Evolutionary conservation across 2,797 vertebrate genomes (phyloP).

Genomic region (Odontamblyopus rebecca): DNA sequence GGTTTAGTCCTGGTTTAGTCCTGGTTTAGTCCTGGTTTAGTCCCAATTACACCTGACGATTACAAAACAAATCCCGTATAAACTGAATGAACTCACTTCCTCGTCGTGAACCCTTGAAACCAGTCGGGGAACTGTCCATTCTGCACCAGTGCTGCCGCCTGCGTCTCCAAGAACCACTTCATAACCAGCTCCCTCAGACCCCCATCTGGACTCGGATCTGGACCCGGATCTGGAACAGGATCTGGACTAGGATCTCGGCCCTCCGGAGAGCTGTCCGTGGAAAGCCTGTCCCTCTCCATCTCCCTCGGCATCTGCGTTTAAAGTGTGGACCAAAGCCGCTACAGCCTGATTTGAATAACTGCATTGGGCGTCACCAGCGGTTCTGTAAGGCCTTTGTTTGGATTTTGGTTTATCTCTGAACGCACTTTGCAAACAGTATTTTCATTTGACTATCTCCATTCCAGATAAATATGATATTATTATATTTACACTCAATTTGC

Average conservation of each 20-base stretch:
- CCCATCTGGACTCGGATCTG: constrained; percentile 10
- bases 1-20: neutral
- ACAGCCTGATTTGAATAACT: constrained; percentile 80
- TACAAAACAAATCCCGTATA: too few species aligned
- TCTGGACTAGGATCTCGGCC: constrained; percentile 1
- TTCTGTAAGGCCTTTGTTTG: constrained; percentile 69
- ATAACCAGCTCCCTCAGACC: constrained; percentile 74
- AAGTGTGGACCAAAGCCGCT: neutral
- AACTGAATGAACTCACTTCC: constrained; percentile 76
- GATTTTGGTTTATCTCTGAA: constrained; percentile 14
- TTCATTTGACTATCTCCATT: constrained; percentile 52
- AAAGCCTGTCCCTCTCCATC: constrained; percentile 30
- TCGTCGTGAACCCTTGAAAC: constrained; percentile 83
- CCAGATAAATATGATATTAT: constrained; percentile 2
- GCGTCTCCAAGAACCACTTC: constrained; percentile 80
- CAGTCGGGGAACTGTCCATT: constrained; percentile 79
- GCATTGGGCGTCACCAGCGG: constrained; percentile 13
- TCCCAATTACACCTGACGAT: neutral
- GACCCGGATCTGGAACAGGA: constrained; percentile 9
- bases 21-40: neutral
- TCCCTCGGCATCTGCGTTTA: neutral
- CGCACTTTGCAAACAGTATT: neutral
- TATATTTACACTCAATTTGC: neutral
- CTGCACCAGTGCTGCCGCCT: constrained; percentile 68
- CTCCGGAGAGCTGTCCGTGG: constrained; percentile 4